Evolutionary conservation across 2,888 invertebrate species (phyloP), one percentile per base, ranked within the genome.

Genomic region (Digitonthophagus gazella): DNA sequence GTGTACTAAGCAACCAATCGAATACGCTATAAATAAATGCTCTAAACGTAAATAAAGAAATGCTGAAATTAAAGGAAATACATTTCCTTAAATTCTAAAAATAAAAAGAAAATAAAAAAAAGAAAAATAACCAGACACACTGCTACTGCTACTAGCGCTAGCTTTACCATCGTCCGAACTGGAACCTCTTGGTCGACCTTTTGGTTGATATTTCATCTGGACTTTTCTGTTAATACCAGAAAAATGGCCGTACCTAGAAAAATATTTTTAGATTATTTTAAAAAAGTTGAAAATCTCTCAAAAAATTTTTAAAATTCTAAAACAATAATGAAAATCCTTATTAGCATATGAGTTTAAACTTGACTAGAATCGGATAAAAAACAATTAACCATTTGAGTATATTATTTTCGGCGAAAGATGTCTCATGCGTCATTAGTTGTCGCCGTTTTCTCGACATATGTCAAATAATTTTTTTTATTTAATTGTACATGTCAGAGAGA

Each of bases 201-300:
- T 91, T 0, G 97, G 97, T 83, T 98, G 96, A 85, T 98, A 98
- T 85, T 99, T 99, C 90, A 99, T 92, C 87, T 99, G 99, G 71
- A 99, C 98, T 86, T 99, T 99, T 73, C 99, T 92, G 87, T 99
- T 99, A 78, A 99, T 99, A 58, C 99, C 99, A 63, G 98, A 98
- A 86, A 99, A 99, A 85, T 99, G 97, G 0, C 98, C 98, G 82
- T 98, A 97, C 96, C 96, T 96, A 79, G 1, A 65, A n/a, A n/a
- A n/a, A n/a, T n/a, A n/a, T n/a, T n/a, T n/a, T n/a, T n/a, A n/a
- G n/a, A n/a, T n/a, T n/a, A n/a, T n/a, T n/a, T n/a, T n/a, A n/a
- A n/a, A n/a, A n/a, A 54, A 19, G 15, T 44, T 6, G 2, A 65
- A 56, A 55, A 55, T 3, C 56, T 56, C 15, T 6, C 56, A 0